Conservation (phyloP, 2,888 invertebrate genomes). For the Protodeltote pygarga region DNA sequence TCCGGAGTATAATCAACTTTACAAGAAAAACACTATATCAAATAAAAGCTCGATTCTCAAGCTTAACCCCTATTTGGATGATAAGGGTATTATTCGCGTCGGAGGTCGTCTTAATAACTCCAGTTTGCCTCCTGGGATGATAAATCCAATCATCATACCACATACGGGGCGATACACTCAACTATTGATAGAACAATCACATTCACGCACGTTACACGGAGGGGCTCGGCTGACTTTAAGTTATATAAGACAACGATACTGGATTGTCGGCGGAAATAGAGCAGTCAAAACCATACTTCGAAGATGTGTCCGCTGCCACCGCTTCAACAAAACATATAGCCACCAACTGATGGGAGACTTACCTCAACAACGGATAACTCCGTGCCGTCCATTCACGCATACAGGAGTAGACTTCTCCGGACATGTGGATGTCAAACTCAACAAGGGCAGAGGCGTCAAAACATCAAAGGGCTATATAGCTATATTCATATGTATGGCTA, state of each 20-base stretch:
- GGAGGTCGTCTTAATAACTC: conserved; percentile 5
- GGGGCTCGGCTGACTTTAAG: conserved; percentile 6
- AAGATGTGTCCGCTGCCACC: not conserved
- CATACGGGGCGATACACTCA: not conserved
- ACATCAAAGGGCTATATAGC: conserved; percentile 15
- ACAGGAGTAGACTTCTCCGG: conserved; percentile 24
- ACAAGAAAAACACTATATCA: not conserved
- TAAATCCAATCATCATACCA: conserved; percentile 2
- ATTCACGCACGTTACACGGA: conserved; percentile 1
- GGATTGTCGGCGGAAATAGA: conserved; percentile 6
- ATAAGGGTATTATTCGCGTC: conserved; percentile 1
- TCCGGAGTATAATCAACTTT: conserved; percentile 1
- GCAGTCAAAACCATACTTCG: not conserved
- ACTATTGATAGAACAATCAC: conserved; percentile 1
- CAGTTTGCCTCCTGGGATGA: not conserved
- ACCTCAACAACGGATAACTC: not conserved
- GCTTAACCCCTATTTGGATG: conserved; percentile 2
- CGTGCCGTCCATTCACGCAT: not conserved
- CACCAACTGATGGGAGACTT: conserved; percentile 5
- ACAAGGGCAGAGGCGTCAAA: conserved; percentile 4
- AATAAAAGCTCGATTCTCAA: conserved; percentile 4
- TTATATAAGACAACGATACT: conserved; percentile 4
- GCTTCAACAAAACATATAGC: not conserved
- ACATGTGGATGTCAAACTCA: conserved; percentile 1
- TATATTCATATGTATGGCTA: conserved; percentile 26